These are phyloP conservation scores for Anabacerthia variegaticeps DNA, from an alignment of 2,797 vertebrate genomes.

Conservation along the genomic window DNA sequence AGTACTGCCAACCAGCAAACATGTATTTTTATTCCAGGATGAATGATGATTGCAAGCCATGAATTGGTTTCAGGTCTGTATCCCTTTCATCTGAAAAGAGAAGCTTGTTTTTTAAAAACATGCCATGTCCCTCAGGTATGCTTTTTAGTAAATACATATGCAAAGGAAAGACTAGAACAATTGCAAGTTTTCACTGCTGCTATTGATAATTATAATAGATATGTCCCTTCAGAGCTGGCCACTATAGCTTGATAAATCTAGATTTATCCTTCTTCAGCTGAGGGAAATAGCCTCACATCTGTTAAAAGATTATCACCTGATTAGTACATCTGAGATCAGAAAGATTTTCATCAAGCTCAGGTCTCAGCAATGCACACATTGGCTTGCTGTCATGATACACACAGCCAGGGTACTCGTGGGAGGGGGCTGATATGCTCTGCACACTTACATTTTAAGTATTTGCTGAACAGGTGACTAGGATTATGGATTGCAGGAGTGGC, in stretches of 20 bases:
- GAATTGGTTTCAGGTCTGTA: not conserved
- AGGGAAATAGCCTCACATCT: not conserved
- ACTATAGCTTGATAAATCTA: not conserved
- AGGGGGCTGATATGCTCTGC: not conserved
- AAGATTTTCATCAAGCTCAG: not conserved
- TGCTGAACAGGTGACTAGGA: not conserved
- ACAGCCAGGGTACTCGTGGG: not conserved
- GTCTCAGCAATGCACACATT: not conserved
- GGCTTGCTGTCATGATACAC: not conserved
- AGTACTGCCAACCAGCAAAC: not conserved
- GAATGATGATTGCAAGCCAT: not conserved
- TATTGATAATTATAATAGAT: not conserved
- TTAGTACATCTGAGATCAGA: slow-evolving; percentile 5
- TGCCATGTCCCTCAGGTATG: not conserved
- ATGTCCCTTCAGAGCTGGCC: not conserved
- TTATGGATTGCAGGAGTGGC: not conserved
- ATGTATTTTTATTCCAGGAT: not conserved
- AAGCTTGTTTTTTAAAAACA: not conserved
- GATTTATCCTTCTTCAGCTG: not conserved
- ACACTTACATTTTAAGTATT: not conserved
- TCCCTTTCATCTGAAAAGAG: not conserved
- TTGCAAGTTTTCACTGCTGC: not conserved
- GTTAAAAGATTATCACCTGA: slow-evolving; percentile 7
- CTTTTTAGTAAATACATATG: not conserved
- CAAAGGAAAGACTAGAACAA: not conserved